A percentile compares a stretch with the other conserved stretches of the same genome.
These are phyloP conservation scores for Mythimna loreyi DNA, from an alignment of 2,888 invertebrate genomes.

Conservation along the genomic window DNA sequence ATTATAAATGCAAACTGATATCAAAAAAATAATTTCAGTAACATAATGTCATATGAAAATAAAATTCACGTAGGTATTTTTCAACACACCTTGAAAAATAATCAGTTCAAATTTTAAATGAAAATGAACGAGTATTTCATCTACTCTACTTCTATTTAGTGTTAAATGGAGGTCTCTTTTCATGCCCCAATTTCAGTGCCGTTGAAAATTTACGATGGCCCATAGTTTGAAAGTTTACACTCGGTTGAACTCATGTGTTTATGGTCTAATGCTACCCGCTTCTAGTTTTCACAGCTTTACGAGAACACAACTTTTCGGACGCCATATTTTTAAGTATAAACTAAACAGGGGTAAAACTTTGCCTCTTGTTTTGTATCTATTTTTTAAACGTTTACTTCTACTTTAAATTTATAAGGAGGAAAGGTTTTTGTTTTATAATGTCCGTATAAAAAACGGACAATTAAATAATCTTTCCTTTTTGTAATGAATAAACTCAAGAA, in stretches of 20 bases:
- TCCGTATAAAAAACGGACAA: too few species aligned
- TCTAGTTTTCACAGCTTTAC: conserved; percentile 48
- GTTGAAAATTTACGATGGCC: conserved; percentile 58
- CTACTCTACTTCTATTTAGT: conserved; percentile 5
- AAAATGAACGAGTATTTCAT: conserved; percentile 12
- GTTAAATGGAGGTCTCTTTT: conserved; percentile 41
- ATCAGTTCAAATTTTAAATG: neutral
- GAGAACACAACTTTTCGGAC: conserved; percentile 26
- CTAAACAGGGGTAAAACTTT: conserved; percentile 20
- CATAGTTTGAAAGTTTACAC: conserved; percentile 55
- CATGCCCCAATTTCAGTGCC: conserved; percentile 52
- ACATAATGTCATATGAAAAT: too few species aligned
- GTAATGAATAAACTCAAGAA: too few species aligned
- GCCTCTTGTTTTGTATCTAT: conserved; percentile 8
- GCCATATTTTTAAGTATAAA: conserved; percentile 34
- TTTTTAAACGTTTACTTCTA: neutral
- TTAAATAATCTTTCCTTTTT: too few species aligned
- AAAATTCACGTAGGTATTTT: neutral
- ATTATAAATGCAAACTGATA: too few species aligned
- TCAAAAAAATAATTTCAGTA: too few species aligned
- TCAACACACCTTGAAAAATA: neutral
- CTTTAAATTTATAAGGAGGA: too few species aligned
- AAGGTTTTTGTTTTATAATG: too few species aligned
- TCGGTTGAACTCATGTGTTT: conserved; percentile 37
- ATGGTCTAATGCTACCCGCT: conserved; percentile 42